phyloP scores from a whole-genome alignment of 2,797 vertebrate genomes.

The Myoxocephalus aenaeus region DNA sequence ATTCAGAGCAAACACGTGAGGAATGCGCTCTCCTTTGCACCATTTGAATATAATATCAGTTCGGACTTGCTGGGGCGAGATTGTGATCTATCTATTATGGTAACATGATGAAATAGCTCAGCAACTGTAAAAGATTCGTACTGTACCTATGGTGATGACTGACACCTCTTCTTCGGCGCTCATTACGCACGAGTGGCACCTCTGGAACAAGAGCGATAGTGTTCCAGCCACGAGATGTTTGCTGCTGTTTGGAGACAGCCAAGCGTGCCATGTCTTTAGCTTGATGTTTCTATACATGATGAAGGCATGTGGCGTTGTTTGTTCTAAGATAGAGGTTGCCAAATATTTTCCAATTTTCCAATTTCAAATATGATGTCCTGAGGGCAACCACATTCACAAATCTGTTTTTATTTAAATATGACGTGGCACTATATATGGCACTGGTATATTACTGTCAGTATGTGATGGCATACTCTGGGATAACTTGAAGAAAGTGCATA shows the following conservation, averaged over 20 bases:
- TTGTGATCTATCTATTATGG: constrained; percentile 30
- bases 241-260: constrained; percentile 3
- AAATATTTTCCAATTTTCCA: background rate
- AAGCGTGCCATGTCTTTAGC: background rate
- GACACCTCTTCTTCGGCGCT: constrained; percentile 45
- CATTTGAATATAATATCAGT: constrained; percentile 5
- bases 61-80: constrained; percentile 51
- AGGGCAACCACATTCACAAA: background rate
- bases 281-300: background rate
- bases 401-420: background rate
- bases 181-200: constrained; percentile 62
- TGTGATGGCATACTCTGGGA: background rate
- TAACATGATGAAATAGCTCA: constrained; percentile 23
- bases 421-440: background rate
- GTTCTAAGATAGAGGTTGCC: background rate
- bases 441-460: background rate
- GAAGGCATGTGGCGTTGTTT: background rate
- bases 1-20: background rate
- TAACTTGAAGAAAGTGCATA: background rate
- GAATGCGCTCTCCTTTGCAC: constrained; percentile 22
- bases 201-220: constrained; percentile 27
- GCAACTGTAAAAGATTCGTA: constrained; percentile 27
- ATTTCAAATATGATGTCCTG: background rate
- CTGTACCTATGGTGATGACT: constrained; percentile 21
- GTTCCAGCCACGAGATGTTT: background rate